These are phyloP conservation scores for Rana temporaria DNA, from an alignment of 2,113 vertebrate genomes.

Conservation along the genomic window DNA sequence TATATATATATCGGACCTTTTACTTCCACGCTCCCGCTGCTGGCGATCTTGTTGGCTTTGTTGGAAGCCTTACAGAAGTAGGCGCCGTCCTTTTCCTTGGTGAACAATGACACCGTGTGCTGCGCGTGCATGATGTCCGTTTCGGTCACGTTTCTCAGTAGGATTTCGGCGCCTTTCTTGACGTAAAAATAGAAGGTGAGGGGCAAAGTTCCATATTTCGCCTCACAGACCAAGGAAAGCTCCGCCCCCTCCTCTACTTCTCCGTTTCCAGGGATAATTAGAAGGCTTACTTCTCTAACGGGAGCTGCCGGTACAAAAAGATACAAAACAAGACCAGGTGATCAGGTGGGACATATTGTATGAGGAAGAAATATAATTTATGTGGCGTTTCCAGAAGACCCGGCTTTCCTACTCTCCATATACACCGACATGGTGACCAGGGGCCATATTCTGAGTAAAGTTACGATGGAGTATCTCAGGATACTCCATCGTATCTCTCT, in stretches of 20 bases:
- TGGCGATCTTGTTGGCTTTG: background rate
- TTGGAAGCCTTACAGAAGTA: slow-evolving; percentile 42
- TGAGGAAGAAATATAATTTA: too few species aligned
- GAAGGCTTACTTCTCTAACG: background rate
- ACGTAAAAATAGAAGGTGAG: slow-evolving; percentile 17
- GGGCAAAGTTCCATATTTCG: slow-evolving; percentile 9
- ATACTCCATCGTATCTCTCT: too few species aligned
- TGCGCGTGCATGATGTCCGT: rapidly evolving
- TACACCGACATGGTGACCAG: too few species aligned
- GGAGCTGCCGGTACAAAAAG: slow-evolving; percentile 14
- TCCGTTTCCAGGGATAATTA: background rate
- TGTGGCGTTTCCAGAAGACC: too few species aligned
- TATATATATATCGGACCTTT: slow-evolving; percentile 21
- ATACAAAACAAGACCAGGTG: too few species aligned
- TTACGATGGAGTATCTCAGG: too few species aligned
- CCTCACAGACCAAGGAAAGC: background rate
- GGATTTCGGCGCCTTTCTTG: background rate
- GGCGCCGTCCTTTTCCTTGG: slow-evolving; percentile 4
- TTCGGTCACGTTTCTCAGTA: background rate
- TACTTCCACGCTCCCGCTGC: background rate
- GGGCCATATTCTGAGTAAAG: too few species aligned
- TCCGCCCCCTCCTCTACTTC: slow-evolving; percentile 26
- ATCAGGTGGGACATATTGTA: too few species aligned
- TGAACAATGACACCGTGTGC: background rate
- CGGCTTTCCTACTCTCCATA: too few species aligned